Base-by-base conservation (phyloP, 2,797 vertebrate species). In the Yasuhikotakia modesta region DNA sequence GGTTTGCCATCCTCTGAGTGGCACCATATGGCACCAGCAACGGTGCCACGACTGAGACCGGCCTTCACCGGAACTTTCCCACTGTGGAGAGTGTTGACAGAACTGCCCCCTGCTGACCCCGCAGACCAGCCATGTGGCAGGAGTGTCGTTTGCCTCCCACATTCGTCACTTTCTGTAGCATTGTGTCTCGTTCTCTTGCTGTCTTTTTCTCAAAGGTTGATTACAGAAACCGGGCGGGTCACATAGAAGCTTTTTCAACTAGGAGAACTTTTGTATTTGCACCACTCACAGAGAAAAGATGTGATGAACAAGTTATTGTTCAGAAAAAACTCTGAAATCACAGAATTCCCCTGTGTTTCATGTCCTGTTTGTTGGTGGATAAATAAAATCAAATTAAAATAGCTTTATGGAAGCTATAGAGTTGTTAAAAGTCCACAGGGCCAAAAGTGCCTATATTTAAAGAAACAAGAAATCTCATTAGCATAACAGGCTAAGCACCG, bases 11-110 rank as follows among this genome's bases (percentile, higher is more conserved):
- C 78, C 73, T 67, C 71, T 68, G 43, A 87, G 81, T 82, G 80
- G 86, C 85, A 88, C 89, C 92, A 92, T 92, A 91, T 92, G 91
- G 91, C 86, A 85, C 78, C 79, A 78, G 84, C 81, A 85, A 86
- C 89, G 88, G 66, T 69, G 79, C 63, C 81, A 74, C 72, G 76
- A 78, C 74, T 72, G 68, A 70, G 71, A 65, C 60, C 80, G 73
- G 67, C 53, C 55, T 75, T 46, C 32, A 79, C 75, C 88, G 88
- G 87, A 87, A 87, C 90, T 88, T 86, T 82, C 87, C 70, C 86
- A 87, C 86, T 85, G 80, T 66, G 81, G n/a, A 45, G 48, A 58
- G 52, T 76, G 79, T 82, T 76, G 78, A 80, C 81, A 61, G 67
- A 50, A 30, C 73, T 80, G 72, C 73, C 71, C 70, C 82, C 81